A percentile compares a stretch with the other conserved stretches of the same genome.
Conservation (phyloP, 1,140 invertebrate genomes). For the Ceratina australensis region DNA sequence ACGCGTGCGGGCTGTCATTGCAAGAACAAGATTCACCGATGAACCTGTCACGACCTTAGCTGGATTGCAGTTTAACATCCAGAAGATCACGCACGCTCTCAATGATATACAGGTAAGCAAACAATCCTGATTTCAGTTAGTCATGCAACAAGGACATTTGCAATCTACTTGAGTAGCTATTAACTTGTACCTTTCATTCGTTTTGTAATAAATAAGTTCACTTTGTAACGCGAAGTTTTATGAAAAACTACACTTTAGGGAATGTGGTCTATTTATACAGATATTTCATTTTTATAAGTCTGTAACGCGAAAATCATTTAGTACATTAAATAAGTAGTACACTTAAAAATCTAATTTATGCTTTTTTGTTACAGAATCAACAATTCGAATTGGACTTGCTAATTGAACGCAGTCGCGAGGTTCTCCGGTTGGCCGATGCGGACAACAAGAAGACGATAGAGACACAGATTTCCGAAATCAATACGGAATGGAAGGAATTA, state of each 20-base stretch:
- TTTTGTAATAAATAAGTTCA: too few relatives aligned
- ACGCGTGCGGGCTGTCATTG: slow-evolving; percentile 86
- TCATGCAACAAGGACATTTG: background rate
- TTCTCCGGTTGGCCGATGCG: slow-evolving; percentile 83
- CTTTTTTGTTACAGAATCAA: slow-evolving; percentile 77
- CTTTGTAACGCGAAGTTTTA: too few relatives aligned
- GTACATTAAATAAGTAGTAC: too few relatives aligned
- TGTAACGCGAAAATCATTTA: too few relatives aligned
- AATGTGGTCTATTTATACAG: too few relatives aligned
- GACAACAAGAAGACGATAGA: slow-evolving; percentile 83
- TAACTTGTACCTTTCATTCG: too few relatives aligned
- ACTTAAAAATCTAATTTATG: too few relatives aligned
- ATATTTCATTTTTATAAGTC: too few relatives aligned
- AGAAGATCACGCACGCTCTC: slow-evolving; percentile 88
- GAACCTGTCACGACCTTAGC: slow-evolving; percentile 88
- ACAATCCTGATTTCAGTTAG: background rate
- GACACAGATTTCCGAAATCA: slow-evolving; percentile 82
- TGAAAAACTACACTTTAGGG: too few relatives aligned
- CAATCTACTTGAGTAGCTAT: too few relatives aligned
- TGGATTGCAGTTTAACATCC: slow-evolving; percentile 88
- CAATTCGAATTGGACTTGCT: slow-evolving; percentile 83
- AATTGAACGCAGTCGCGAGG: slow-evolving; percentile 83
- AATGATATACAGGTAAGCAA: slow-evolving; percentile 86
- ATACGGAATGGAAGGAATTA: slow-evolving; percentile 87
- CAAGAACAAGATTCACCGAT: slow-evolving; percentile 86